phyloP scores from a whole-genome alignment of 2,113 vertebrate species.

The Loxodonta africana region DNA sequence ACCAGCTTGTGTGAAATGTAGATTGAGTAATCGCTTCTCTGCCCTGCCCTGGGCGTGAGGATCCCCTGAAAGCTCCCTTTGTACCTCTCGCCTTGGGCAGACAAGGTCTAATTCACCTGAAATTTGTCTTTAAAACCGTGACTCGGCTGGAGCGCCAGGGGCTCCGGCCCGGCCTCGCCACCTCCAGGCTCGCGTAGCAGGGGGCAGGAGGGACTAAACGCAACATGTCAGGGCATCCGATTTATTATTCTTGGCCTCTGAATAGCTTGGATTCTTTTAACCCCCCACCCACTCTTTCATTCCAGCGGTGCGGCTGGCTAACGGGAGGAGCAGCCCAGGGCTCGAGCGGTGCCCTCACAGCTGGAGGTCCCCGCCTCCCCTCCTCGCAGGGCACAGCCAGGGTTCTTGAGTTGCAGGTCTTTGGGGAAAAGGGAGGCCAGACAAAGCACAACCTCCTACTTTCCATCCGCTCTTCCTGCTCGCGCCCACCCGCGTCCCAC shows the following conservation, averaged over 20 bases:
- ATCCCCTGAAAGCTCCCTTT: conserved; percentile 87
- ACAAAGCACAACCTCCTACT: not conserved
- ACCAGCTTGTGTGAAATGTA: conserved; percentile 52
- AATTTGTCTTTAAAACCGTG: conserved; percentile 81
- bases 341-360: not conserved
- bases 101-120: conserved; percentile 88
- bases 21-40: conserved; percentile 60
- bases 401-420: not conserved
- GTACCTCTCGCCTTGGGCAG: conserved; percentile 74
- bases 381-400: rapidly evolving
- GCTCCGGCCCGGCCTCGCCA: conserved; percentile 40
- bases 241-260: conserved; percentile 85
- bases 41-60: conserved; percentile 57
- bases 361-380: not conserved
- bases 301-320: not conserved
- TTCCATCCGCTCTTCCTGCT: not conserved
- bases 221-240: conserved; percentile 80
- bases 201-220: conserved; percentile 73
- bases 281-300: conserved; percentile 78
- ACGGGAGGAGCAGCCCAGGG: not conserved
- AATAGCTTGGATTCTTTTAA: conserved; percentile 69
- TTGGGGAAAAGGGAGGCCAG: not conserved
- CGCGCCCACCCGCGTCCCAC: rapidly evolving
- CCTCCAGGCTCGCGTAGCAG: conserved; percentile 67
- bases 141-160: conserved; percentile 35